Evolutionary conservation across 2,888 invertebrate genomes (phyloP), one percentile per base, ranked within the genome.

Genomic region (Mechanitis messenoides): DNA sequence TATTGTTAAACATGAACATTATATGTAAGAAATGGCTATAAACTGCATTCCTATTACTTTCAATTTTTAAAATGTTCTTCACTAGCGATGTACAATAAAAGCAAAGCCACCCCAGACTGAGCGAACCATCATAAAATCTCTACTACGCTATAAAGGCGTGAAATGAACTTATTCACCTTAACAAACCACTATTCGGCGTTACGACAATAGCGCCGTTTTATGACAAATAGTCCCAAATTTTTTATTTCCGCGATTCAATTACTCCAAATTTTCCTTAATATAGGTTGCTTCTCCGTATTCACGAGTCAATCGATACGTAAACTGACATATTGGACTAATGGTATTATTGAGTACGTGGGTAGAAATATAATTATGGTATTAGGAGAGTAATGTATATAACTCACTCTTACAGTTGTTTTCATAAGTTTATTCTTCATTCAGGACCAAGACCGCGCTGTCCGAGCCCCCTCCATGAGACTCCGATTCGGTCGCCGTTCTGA

Each of bases 401-500:
- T 56, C 53, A 45, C 59, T 67, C 62, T 65, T 66, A 68, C 65
- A 53, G 55, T n/a, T 61, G 56, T 68, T 67, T 59, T 67, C 57
- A 62, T 47, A 45, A 59, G 45, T 65, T 65, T 65, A 33, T 67
- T 55, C 61, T 20, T 53, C 61, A 66, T 64, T 33, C 73, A 89
- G 89, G 87, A 87, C 47, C 89, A 89, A 71, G 92, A 94, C 74
- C 92, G 95, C 63, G 92, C 93, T 45, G 94, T 93, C 68, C 91
- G 95, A 69, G 93, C 94, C 33, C 95, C 95, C 0, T 95, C 95
- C 1, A 90, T 95, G 77, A 91, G 95, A 67, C 91, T 95, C 61
- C 92, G 95, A 57, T 95, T 95, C 74, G 95, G 95, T 53, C 92
- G 94, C 69, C 92, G 95, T 70, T 93, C 94, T 47, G 95, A 94